Evolutionary conservation across 2,888 invertebrate genomes (phyloP), one percentile per base, ranked within the genome.

Genomic region (Chrysolina haemoptera): DNA sequence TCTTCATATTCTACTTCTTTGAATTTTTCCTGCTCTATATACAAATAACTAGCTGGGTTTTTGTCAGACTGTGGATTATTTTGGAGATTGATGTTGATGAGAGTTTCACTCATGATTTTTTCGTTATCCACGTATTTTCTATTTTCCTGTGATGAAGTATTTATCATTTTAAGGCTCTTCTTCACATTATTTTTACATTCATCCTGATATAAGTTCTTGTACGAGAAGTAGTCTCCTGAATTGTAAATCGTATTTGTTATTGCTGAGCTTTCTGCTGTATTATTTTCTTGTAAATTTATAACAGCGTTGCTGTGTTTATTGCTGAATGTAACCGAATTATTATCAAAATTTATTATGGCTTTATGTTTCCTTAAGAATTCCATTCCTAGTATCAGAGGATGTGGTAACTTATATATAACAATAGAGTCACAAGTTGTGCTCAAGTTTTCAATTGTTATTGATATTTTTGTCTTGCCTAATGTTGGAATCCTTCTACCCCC

Each of bases 371-470:
- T 46, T 12, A 16, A 43, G 20, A 65, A 40, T n/a, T 65, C n/a
- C 16, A 46, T 65, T 46, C 65, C 65, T 8, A 65, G 65, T 41
- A 65, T 43, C 9, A 43, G 1, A 20, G 65, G 20, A 46, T 66
- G 11, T 35, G 48, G 66, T 27, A 48, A 9, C 27, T 66, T 66
- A 3, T 66, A 35, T 22, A 48, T 35, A n/a, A 66, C 66, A 35
- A 66, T n/a, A 12, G 48, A 16, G 12, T 46, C 50, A 48, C 66
- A 66, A 27, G 8, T 18, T 9, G 50, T 66, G 5, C 5, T 20
- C 27, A 66, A 4, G n/a, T 59, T 35, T n/a, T 35, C 59, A 22
- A 27, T 53, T 50, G 35, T 22, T 12, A 66, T 35, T 46, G n/a
- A n/a, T n/a, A n/a, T n/a, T 14, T 12, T 48, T 4, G 50, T 35